Evolutionary conservation across 2,888 invertebrate species (phyloP).

Genomic region (Tenthredo mesomela): DNA sequence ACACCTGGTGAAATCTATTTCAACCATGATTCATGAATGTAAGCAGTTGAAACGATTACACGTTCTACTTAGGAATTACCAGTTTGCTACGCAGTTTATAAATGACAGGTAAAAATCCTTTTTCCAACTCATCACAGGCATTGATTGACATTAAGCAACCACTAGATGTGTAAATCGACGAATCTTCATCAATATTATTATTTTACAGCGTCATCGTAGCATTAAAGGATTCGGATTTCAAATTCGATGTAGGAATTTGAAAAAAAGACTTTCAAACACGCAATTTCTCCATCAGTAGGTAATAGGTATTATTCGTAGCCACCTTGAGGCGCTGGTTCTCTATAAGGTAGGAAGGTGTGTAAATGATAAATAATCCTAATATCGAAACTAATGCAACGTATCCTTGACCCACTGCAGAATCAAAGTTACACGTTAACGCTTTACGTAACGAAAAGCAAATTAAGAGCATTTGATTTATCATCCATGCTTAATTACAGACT

Average conservation of each 20-base stretch:
- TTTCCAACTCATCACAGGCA: no score
- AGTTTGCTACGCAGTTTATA: no score
- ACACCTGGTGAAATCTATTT: no score
- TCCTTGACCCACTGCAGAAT: constrained; percentile 18
- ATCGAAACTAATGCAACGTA: background rate
- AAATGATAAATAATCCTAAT: background rate
- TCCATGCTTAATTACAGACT: background rate
- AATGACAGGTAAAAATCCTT: no score
- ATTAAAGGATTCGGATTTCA: no score
- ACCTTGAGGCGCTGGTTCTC: background rate
- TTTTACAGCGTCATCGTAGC: no score
- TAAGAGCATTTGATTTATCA: background rate
- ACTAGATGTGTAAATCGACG: no score
- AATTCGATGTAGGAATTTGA: constrained; percentile 41
- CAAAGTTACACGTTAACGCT: background rate
- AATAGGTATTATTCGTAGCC: background rate
- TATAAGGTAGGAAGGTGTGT: background rate
- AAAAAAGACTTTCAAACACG: constrained; percentile 41
- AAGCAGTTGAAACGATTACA: no score
- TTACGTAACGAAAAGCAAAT: constrained; percentile 2
- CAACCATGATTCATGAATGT: no score
- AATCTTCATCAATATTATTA: no score
- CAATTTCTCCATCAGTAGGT: constrained; percentile 28
- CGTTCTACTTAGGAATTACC: no score
- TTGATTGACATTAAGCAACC: no score